Conservation (phyloP, 2,113 vertebrate genomes). For the Pyrgilauda ruficollis region DNA sequence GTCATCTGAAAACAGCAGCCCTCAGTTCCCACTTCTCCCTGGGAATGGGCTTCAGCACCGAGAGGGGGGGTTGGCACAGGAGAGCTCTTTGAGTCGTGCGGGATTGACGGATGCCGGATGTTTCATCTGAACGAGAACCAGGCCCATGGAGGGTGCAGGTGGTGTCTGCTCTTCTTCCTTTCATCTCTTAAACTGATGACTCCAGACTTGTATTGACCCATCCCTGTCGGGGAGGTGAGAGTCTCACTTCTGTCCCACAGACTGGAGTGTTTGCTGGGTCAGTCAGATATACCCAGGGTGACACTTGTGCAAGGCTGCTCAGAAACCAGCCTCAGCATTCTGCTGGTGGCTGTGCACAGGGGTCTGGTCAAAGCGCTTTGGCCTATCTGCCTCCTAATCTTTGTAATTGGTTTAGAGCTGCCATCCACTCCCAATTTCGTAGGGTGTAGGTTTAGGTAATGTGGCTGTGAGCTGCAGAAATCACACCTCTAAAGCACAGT, state of each 20-base stretch:
- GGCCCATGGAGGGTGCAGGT: not conserved
- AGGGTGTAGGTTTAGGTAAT: not conserved
- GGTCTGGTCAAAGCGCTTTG: not conserved
- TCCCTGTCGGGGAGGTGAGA: not conserved
- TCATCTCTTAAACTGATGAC: not conserved
- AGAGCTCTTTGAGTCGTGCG: rapidly evolving
- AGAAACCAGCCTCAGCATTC: not conserved
- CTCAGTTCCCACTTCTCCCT: not conserved
- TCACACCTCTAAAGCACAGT: rapidly evolving
- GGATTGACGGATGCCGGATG: not conserved
- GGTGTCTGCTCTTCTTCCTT: constrained; percentile 38
- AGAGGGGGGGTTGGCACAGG: not conserved
- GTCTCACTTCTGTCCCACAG: not conserved
- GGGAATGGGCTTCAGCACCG: rapidly evolving
- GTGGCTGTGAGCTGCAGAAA: not conserved
- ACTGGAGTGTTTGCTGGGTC: not conserved
- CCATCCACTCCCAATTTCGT: rapidly evolving
- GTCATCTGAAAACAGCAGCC: not conserved
- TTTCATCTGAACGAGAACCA: not conserved
- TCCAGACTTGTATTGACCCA: not conserved
- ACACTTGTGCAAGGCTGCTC: not conserved
- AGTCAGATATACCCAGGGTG: rapidly evolving
- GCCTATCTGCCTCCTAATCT: not conserved
- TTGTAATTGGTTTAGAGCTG: not conserved
- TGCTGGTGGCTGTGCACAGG: not conserved